Base-by-base conservation (phyloP, 64 coral and sea anemone species). In the Pachyseris speciosa region DNA sequence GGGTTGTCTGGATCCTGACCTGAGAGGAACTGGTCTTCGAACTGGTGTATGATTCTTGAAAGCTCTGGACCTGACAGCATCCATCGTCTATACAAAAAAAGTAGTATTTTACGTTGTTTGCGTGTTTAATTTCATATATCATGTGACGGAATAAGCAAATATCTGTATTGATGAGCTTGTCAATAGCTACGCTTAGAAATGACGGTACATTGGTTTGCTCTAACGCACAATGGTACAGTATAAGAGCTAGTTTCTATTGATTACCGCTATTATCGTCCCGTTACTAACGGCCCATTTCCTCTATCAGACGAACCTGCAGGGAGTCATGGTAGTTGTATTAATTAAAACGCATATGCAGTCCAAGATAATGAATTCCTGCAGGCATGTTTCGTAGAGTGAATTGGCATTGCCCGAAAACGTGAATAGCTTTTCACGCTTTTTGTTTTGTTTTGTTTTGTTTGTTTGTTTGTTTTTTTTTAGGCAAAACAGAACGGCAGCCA, bases 1-100 rank as follows among this genome's bases (percentile, higher is more conserved):
- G 92, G 78, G 33, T 89, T 84, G 19, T 94, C 92, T 37, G 92
- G 86, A 84, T 84, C 86, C 17, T 81, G 60, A 52, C 45, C 45
- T 25, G 69, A 33, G 11, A 94, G 75, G 78, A 83, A 88, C 60
- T 88, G 84, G 37, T 94, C 85, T 50, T 94, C 84, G 57, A 64
- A 94, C 78, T 94, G 44, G 10, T n/a, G 52, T 89, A 90, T 84
- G 47, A 88, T 73, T 84, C 48, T 72, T 30, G 78, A 73, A 59
- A 93, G 28, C 36, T 86, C 91, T 22, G 80, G 83, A 37, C 71
- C 91, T 39, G 74, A 86, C 10, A 85, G 15, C 91, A 86, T 93
- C 83, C 91, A 93, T 51, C 83, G 41, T 50, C 88, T 70, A 83
- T 43, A 31, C 59, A 83, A 81, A 53, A 50, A 79, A 86, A 85